Base-by-base conservation (phyloP, 1,140 invertebrate genomes). In the Leptonema lineaticorne region DNA sequence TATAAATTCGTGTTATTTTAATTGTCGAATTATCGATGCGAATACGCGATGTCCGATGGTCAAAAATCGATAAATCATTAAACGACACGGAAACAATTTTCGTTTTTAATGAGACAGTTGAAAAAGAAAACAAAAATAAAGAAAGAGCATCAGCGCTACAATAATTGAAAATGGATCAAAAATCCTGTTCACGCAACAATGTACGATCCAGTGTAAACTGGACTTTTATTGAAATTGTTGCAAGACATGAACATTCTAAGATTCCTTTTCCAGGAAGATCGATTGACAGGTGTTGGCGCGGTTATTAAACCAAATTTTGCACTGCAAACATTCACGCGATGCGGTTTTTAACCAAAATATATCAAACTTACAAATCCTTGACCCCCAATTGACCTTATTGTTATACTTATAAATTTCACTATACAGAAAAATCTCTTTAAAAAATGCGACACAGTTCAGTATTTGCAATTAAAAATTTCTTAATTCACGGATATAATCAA, bases 221-320 rank as follows among this genome's bases (percentile, higher is more conserved):
- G 11, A 14, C 37, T 11, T 41, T 16, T 9, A 41, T 14, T 9
- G 37, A 41, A 41, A 41, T 14, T 41, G 2, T 11, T n/a, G n/a
- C n/a, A n/a, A n/a, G n/a, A n/a, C n/a, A n/a, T n/a, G n/a, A 41
- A 41, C 37, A 41, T 16, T 41, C 37, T 41, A 41, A 41, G 37
- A 41, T 41, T 41, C 37, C 37, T 16, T 16, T 41, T 16, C 30
- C 2, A 41, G 16, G n/a, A n/a, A n/a, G n/a, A n/a, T 41, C 11
- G 16, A 41, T 53, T 53, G 50, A 53, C 50, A 53, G 50, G 50
- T 53, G 50, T 53, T 22, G 50, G 20, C 50, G 37, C n/a, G 50
- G 50, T 53, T 24, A 53, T 53, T 53, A 53, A 24, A 20, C 11
- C 50, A 16, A 14, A 11, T 41, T 5, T 6, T 5, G 30, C 30